phyloP scores from a whole-genome alignment of 2,888 invertebrate species.

The Platycnemis pennipes region DNA sequence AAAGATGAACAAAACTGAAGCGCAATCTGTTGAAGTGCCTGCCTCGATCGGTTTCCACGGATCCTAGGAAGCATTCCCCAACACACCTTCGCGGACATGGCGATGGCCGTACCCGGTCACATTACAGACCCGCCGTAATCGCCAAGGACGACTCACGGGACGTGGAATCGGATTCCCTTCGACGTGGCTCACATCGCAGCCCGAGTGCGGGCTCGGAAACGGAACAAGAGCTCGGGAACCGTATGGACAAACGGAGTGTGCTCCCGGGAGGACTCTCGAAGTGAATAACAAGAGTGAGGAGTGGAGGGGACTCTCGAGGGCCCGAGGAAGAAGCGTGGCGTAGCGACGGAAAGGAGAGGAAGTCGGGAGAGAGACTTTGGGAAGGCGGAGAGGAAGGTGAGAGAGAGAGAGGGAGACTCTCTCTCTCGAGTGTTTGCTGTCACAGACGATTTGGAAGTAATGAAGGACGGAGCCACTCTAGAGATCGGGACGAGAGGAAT shows the following conservation, averaged over 20 bases:
- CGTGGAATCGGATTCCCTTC: too few species aligned
- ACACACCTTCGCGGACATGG: too few species aligned
- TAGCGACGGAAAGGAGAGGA: background rate
- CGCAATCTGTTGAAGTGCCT: too few species aligned
- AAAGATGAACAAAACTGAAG: too few species aligned
- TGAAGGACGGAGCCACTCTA: slow-evolving; percentile 20
- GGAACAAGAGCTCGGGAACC: too few species aligned
- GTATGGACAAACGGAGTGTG: background rate
- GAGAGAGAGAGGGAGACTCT: background rate
- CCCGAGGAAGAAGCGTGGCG: background rate
- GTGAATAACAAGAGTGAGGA: slow-evolving; percentile 33
- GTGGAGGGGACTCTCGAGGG: background rate
- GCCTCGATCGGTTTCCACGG: too few species aligned
- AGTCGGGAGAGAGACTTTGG: background rate
- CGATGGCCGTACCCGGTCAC: too few species aligned
- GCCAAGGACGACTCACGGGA: too few species aligned
- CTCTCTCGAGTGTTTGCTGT: background rate
- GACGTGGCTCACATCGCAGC: too few species aligned
- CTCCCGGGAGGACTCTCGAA: background rate
- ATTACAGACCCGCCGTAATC: too few species aligned
- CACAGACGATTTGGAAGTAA: slow-evolving; percentile 56
- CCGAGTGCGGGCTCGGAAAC: background rate
- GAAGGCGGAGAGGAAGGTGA: too few species aligned
- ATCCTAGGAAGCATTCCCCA: too few species aligned
- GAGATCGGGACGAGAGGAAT: background rate